phyloP scores from a whole-genome alignment of 1,140 invertebrate genomes.

The Zaprionus taronus region DNA sequence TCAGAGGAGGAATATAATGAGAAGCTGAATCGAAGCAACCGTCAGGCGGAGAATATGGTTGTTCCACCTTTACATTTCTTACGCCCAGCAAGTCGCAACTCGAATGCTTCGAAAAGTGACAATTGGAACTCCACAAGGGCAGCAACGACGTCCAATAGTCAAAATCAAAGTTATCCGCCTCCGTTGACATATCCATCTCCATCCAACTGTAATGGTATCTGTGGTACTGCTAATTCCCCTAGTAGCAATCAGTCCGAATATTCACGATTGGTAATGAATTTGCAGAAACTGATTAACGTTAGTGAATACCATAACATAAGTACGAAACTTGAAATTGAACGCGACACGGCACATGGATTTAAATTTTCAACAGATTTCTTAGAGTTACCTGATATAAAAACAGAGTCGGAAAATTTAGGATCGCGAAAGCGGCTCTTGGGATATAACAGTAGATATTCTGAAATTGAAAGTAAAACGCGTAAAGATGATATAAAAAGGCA shows the following conservation, averaged over 20 bases:
- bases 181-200: constrained; percentile 36
- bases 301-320: constrained; percentile 82
- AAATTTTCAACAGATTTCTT: constrained; percentile 66
- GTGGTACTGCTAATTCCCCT: constrained; percentile 88
- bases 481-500: constrained; percentile 37
- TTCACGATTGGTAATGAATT: constrained; percentile 90
- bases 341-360: constrained; percentile 45
- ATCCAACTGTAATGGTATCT: constrained; percentile 77
- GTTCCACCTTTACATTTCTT: constrained; percentile 84
- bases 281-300: constrained; percentile 90
- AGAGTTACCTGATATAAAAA: constrained; percentile 41
- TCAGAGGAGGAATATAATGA: constrained; percentile 68
- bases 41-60: constrained; percentile 78
- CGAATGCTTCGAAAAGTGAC: constrained; percentile 31
- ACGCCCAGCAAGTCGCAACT: constrained; percentile 37
- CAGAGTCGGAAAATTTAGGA: constrained; percentile 19
- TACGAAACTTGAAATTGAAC: constrained; percentile 34
- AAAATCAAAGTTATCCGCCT: constrained; percentile 27
- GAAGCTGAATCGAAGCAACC: constrained; percentile 63
- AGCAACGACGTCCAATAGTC: not conserved
- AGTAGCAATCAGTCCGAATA: constrained; percentile 94
- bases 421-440: constrained; percentile 53
- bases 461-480: constrained; percentile 43
- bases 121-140: constrained; percentile 20
- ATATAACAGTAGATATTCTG: constrained; percentile 22